Base-by-base conservation (phyloP, 1,140 invertebrate species). In the Chlorops oryzae region DNA sequence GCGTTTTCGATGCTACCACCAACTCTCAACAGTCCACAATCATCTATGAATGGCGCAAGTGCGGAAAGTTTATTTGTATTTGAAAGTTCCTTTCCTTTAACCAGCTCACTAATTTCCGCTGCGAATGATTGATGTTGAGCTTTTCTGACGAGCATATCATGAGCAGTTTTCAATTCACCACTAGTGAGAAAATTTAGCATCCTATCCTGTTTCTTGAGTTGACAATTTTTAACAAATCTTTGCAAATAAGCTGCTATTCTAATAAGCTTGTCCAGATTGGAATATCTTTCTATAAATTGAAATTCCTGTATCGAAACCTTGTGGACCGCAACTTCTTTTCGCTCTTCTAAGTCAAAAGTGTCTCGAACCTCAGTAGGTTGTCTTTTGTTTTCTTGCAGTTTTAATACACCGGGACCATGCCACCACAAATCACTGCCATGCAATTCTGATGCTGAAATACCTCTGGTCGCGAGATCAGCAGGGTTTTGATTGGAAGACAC, bases 401-500 rank as follows among this genome's bases (percentile, higher is more conserved):
- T n/a, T n/a, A n/a, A n/a, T n/a, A n/a, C n/a, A n/a, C 10, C 15
- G 5, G 51, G 51, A 3, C 45, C 45, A 10, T 47, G 12, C 51
- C 45, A 52, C 51, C 38, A 52, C 20, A 52, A 25, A n/a, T 34
- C 24, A 24, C 21, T 47, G n/a, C 37, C 12, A 18, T 21, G n/a
- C 15, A 48, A 35, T 2, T 58, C 17, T 1, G 7, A n/a, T 12
- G 50, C 35, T n/a, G 15, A 32, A 18, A 54, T 51, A 3, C 61
- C 57, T n/a, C 61, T 43, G 1, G 55, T 56, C 5, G 47, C 37
- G 12, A 53, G 9, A 53, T 63, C 59, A 7, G 58, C 62, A 9
- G 59, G 61, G 50, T 68, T 69, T 5, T 52, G 22, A n/a, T 38
- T 18, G 9, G 59, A 56, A 0, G 45, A 21, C 7, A 66, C 56